phyloP scores from a whole-genome alignment of 1,140 invertebrate species.

The Ceratina calcarata region DNA sequence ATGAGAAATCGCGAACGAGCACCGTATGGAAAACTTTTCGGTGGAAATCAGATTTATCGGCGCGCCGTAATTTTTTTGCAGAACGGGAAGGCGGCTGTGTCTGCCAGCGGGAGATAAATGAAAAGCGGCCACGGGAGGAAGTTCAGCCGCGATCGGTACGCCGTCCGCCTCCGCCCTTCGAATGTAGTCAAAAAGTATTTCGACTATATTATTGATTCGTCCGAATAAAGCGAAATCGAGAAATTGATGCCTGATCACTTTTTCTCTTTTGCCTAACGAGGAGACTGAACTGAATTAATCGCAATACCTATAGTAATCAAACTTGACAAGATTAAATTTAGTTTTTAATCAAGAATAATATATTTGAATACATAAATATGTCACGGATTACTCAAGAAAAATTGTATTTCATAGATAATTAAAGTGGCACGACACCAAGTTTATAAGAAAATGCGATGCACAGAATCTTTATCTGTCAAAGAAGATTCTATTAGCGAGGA shows the following conservation, averaged over 20 bases:
- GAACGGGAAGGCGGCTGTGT: constrained; percentile 57
- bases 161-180: not conserved
- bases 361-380: no score
- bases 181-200: constrained; percentile 36
- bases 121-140: constrained; percentile 47
- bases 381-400: no score
- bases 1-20: constrained; percentile 38
- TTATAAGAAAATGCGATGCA: no score
- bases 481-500: constrained; percentile 20
- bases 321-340: no score
- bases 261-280: not conserved
- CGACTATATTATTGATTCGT: constrained; percentile 14
- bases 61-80: constrained; percentile 59
- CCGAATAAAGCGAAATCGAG: no score
- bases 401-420: no score
- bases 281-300: no score
- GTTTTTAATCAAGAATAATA: no score
- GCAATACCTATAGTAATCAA: no score
- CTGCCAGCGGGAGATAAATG: constrained; percentile 63
- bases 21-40: constrained; percentile 49
- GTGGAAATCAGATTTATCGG: constrained; percentile 63
- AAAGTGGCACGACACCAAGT: no score
- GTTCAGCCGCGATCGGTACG: constrained; percentile 29
- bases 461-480: not conserved
- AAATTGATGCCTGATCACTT: not conserved